These are phyloP conservation scores for Uloborus diversus DNA, from an alignment of 1,140 invertebrate species.

Conservation along the genomic window DNA sequence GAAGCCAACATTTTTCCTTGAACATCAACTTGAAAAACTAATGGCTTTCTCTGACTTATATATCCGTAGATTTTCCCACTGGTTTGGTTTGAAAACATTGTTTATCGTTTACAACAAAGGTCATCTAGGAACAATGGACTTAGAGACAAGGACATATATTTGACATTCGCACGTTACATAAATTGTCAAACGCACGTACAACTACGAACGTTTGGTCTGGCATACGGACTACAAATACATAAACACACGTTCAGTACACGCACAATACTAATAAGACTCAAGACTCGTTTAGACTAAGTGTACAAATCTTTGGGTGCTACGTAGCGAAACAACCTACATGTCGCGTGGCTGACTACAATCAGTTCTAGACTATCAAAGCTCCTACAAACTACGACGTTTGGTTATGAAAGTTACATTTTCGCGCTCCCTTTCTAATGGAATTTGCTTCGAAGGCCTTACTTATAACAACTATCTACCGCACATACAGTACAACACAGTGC, in stretches of 20 bases:
- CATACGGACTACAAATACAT: conserved; percentile 56
- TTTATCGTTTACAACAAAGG: conserved; percentile 53
- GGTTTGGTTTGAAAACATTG: conserved; percentile 51
- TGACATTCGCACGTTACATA: conserved; percentile 55
- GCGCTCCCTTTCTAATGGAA: conserved; percentile 25
- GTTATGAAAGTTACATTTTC: conserved; percentile 53
- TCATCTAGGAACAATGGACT: conserved; percentile 56
- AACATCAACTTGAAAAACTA: conserved; percentile 54
- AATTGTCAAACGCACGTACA: conserved; percentile 49
- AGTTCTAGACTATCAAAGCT: conserved; percentile 57
- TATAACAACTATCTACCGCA: conserved; percentile 52
- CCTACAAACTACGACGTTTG: conserved; percentile 56
- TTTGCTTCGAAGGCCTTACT: conserved; percentile 31
- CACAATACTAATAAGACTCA: conserved; percentile 44
- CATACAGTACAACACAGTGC: conserved; percentile 49
- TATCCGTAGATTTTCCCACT: conserved; percentile 46
- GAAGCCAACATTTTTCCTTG: conserved; percentile 43
- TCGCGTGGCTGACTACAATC: conserved; percentile 51
- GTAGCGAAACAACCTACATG: conserved; percentile 51
- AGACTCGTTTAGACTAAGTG: conserved; percentile 54
- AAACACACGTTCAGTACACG: conserved; percentile 52
- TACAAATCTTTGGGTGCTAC: conserved; percentile 56
- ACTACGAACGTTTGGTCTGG: conserved; percentile 50
- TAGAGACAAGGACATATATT: conserved; percentile 54
- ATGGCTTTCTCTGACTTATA: conserved; percentile 43